Evolutionary conservation across 2,113 vertebrate genomes (phyloP).

Genomic region (Corythaeola cristata): DNA sequence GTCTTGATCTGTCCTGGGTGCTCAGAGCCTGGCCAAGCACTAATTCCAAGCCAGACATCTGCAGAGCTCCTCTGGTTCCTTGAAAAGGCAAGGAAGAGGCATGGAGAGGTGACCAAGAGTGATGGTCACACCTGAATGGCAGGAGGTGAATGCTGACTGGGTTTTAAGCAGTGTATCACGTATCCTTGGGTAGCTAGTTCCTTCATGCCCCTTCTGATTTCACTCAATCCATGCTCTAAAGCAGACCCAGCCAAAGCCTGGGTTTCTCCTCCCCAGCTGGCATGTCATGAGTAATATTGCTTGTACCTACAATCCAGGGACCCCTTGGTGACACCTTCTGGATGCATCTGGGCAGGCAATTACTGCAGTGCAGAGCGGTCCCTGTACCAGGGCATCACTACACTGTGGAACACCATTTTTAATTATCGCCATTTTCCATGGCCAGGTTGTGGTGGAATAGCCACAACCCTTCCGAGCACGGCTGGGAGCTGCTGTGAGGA

Average conservation of each 20-base stretch:
- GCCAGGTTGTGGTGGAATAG: neutral
- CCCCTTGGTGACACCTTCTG: neutral
- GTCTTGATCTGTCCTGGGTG: neutral
- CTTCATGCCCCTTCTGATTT: accelerated
- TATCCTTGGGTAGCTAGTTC: neutral
- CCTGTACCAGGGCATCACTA: accelerated
- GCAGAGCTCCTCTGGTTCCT: neutral
- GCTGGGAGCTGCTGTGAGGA: neutral
- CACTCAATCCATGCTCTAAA: neutral
- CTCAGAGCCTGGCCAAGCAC: neutral
- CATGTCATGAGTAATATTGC: accelerated
- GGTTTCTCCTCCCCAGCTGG: neutral
- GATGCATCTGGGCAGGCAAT: neutral
- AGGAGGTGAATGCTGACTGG: neutral
- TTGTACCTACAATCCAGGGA: neutral
- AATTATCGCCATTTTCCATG: neutral
- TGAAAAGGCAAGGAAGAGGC: neutral
- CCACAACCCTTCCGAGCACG: accelerated
- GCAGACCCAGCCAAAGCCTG: neutral
- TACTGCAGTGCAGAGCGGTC: neutral
- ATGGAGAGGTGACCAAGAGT: neutral
- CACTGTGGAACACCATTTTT: neutral
- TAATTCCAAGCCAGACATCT: neutral
- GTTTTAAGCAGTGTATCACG: accelerated
- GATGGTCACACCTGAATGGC: neutral